These are phyloP conservation scores for Phalangium opilio DNA, from an alignment of 2,888 invertebrate species.

Conservation along the genomic window DNA sequence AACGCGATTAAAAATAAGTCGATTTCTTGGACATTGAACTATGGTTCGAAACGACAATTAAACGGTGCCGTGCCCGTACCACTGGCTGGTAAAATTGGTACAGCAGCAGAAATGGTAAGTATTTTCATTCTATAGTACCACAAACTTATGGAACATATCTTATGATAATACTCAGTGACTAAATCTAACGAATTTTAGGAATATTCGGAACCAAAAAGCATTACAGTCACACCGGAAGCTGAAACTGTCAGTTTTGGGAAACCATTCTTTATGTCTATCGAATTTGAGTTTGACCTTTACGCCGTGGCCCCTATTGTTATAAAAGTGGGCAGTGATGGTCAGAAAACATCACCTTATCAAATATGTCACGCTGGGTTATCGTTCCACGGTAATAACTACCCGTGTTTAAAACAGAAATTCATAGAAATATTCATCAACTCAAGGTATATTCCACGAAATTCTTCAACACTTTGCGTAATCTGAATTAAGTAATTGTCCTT, in stretches of 20 bases:
- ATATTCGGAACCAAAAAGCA: slow-evolving; percentile 9
- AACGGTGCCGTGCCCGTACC: not conserved
- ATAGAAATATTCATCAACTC: not conserved
- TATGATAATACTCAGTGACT: too few relatives aligned
- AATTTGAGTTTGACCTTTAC: slow-evolving; percentile 16
- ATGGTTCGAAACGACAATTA: not conserved
- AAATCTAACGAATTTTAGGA: slow-evolving; percentile 4
- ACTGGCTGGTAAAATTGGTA: not conserved
- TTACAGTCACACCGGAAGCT: not conserved
- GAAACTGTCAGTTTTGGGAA: slow-evolving; percentile 11
- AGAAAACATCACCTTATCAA: slow-evolving; percentile 12
- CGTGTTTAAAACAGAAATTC: slow-evolving; percentile 10
- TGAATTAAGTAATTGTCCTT: not conserved
- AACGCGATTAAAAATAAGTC: not conserved
- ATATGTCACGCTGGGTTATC: slow-evolving; percentile 19
- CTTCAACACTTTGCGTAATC: too few relatives aligned
- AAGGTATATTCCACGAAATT: not conserved
- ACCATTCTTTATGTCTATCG: slow-evolving; percentile 14
- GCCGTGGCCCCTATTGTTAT: slow-evolving; percentile 13
- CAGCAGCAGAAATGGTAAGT: not conserved
- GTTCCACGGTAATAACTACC: slow-evolving; percentile 19
- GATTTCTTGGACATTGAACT: not conserved
- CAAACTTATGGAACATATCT: too few relatives aligned
- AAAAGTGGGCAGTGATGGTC: slow-evolving; percentile 7
- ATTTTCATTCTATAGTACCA: too few relatives aligned